Base-by-base conservation (phyloP, 2,888 invertebrate species). In the Antheraea assamensis region DNA sequence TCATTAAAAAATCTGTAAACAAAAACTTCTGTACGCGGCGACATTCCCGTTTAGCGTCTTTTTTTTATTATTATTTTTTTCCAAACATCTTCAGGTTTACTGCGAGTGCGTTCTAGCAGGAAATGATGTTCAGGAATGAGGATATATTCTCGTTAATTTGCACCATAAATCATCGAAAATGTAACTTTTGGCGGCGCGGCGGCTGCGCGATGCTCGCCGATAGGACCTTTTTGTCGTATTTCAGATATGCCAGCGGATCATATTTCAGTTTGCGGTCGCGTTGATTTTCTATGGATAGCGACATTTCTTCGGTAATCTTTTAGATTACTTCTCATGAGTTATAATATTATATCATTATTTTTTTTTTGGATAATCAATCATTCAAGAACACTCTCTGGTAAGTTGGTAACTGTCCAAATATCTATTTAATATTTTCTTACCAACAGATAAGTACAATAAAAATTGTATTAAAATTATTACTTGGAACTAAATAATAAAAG, bases 71-170 rank as follows among this genome's bases (percentile, higher is more conserved):
- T n/a, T 75, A 71, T 76, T 84, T 89, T 93, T 92, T 90, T 91
- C 88, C 77, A 77, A 80, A 83, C 84, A 85, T 86, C 85, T 86
- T 88, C 86, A 88, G 89, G 85, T 87, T 85, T 85, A 84, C 86
- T 85, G 88, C 89, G 84, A 86, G 87, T 87, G 88, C 87, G 91
- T 82, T 94, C 93, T 93, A 90, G 93, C 94, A 94, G 94, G 94
- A 94, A 94, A 94, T 93, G 94, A 93, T 87, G 90, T 83, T 85
- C 84, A 84, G 92, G 94, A 94, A 94, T 94, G 94, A 93, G 94
- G 94, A 94, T 94, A 92, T 91, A 88, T 92, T 91, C 94, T 93
- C 92, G 94, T 94, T 94, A 94, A 94, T 94, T 94, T 94, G 92
- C 90, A 87, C 87, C 94, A 94, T 94, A 94, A 94, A 94, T 94